Evolutionary conservation across 37 sponge, comb jelly and placozoan species (phyloP).

Genomic region (Ephydatia muelleri): DNA sequence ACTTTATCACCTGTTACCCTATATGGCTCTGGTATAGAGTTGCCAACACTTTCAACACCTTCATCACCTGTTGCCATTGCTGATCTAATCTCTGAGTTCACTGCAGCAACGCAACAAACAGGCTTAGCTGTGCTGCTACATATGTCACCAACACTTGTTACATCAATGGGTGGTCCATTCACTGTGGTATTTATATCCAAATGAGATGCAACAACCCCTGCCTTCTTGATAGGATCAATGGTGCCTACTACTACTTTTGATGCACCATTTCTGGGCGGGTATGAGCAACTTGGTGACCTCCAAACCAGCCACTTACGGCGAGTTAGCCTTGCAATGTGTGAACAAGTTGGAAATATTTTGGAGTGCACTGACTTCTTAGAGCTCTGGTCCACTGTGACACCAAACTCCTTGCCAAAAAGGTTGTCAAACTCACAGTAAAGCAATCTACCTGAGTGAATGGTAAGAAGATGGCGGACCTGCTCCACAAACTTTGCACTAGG

Average conservation of each 20-base stretch:
- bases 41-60: neutral
- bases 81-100: too few relatives aligned
- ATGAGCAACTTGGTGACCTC: conserved; percentile 48
- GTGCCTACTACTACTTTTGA: neutral
- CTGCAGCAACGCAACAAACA: too few relatives aligned
- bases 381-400: neutral
- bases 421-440: conserved; percentile 21
- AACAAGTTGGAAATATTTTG: conserved; percentile 11
- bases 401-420: conserved; percentile 32
- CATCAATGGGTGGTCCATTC: neutral
- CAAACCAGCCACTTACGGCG: conserved; percentile 53
- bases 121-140: too few relatives aligned
- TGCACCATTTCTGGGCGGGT: conserved; percentile 11
- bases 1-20: neutral
- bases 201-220: neutral
- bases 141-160: too few relatives aligned
- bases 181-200: neutral
- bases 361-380: conserved; percentile 23
- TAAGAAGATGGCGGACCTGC: conserved; percentile 60
- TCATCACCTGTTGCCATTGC: neutral
- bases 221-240: neutral
- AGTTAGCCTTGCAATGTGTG: conserved; percentile 48
- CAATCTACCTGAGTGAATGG: conserved; percentile 39
- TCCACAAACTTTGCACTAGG: conserved; percentile 24
- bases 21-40: neutral